Percentiles rank a stretch among this genome's conserved stretches.
Evolutionary conservation across 1,140 invertebrate genomes (phyloP).

Genomic region (Drosophila nikananu): DNA sequence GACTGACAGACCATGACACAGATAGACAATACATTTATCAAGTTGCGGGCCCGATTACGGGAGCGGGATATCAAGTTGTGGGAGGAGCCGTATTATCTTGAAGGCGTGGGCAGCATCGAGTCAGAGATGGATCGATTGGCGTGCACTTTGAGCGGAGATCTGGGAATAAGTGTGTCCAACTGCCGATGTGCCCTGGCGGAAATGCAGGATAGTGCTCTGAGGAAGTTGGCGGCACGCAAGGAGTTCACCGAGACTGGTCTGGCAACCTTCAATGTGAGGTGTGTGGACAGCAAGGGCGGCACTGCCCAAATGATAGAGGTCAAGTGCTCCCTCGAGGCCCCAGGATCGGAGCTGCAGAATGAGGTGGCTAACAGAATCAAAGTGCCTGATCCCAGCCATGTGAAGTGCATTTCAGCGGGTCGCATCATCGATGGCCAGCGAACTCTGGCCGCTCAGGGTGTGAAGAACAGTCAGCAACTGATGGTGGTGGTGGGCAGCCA

Average conservation of each 20-base stretch:
- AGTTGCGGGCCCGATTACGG: slow-evolving; percentile 44
- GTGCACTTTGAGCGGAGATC: slow-evolving; percentile 86
- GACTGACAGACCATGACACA: slow-evolving; percentile 43
- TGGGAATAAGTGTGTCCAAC: slow-evolving; percentile 86
- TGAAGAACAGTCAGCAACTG: slow-evolving; percentile 89
- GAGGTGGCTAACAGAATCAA: slow-evolving; percentile 86
- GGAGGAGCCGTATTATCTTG: slow-evolving; percentile 88
- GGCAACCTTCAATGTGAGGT: slow-evolving; percentile 76
- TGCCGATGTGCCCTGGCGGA: slow-evolving; percentile 87
- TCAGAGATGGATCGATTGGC: slow-evolving; percentile 86
- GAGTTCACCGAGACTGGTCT: slow-evolving; percentile 88
- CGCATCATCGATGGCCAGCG: slow-evolving; percentile 87
- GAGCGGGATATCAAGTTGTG: slow-evolving; percentile 88
- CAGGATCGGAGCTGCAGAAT: slow-evolving; percentile 87
- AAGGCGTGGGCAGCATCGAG: slow-evolving; percentile 84
- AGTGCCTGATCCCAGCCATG: slow-evolving; percentile 62
- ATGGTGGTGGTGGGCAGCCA: slow-evolving; percentile 87
- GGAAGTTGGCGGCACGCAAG: slow-evolving; percentile 88
- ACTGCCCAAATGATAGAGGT: slow-evolving; percentile 60
- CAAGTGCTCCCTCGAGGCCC: slow-evolving; percentile 62
- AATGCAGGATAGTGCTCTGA: slow-evolving; percentile 89
- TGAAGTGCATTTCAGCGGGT: slow-evolving; percentile 90
- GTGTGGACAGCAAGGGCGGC: slow-evolving; percentile 60
- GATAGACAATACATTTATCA: slow-evolving; percentile 49
- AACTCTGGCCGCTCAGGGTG: slow-evolving; percentile 86